Conservation (phyloP, 2,888 invertebrate genomes). For the Acleris holmiana region DNA sequence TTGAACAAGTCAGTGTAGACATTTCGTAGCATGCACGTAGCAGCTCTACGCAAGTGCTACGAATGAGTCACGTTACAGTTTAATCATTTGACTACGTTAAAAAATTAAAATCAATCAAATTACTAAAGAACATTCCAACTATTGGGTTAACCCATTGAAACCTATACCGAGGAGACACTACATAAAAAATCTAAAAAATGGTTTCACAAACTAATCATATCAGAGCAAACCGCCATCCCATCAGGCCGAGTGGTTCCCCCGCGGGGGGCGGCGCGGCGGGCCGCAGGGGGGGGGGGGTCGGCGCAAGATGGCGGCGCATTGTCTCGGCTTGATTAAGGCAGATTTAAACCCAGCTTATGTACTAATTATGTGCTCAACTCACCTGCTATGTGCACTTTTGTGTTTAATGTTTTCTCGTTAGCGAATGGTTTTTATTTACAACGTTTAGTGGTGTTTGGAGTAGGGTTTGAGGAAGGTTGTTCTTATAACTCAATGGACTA, state of each 20-base stretch:
- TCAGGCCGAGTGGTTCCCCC: constrained; percentile 43
- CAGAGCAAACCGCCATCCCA: constrained; percentile 31
- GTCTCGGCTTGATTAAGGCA: constrained; percentile 80
- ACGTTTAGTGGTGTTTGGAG: no score
- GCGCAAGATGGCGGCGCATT: constrained; percentile 60
- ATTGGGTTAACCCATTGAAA: no score
- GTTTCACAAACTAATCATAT: constrained; percentile 34
- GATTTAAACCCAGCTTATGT: constrained; percentile 73
- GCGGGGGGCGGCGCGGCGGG: constrained; percentile 47
- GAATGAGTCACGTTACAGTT: neutral
- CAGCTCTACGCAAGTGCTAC: constrained; percentile 1
- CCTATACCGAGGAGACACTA: no score
- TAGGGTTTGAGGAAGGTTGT: no score
- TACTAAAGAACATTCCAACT: no score
- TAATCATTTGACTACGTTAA: no score
- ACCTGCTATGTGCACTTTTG: constrained; percentile 41
- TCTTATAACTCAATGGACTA: no score
- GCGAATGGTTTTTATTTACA: constrained; percentile 14
- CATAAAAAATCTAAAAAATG: no score
- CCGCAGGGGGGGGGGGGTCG: constrained; percentile 42
- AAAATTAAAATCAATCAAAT: no score
- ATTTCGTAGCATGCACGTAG: constrained; percentile 4
- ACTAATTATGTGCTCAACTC: constrained; percentile 79
- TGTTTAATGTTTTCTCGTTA: constrained; percentile 6
- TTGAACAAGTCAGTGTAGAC: no score